Conservation (phyloP, 2,888 invertebrate genomes). For the Dolichomitus sp. region DNA sequence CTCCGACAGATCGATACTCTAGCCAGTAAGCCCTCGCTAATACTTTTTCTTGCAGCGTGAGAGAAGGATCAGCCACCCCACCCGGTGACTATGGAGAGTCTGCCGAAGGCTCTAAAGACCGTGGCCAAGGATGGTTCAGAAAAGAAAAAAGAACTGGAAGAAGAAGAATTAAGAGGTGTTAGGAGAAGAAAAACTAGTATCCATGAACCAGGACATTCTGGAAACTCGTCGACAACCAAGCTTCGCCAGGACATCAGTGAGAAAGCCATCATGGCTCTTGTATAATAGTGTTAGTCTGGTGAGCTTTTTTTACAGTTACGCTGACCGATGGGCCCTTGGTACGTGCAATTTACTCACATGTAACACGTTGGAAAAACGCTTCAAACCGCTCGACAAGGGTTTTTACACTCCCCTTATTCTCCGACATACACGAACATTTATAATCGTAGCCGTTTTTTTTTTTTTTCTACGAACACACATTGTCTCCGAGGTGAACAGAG, state of each 20-base stretch:
- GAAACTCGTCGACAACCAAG: conserved; percentile 10
- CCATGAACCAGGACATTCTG: conserved; percentile 16
- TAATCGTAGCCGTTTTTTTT: conserved; percentile 55
- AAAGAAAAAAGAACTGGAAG: conserved; percentile 17
- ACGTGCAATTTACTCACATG: conserved; percentile 31
- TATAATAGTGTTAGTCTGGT: conserved; percentile 16
- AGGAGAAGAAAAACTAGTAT: conserved; percentile 14
- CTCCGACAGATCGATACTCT: conserved; percentile 61
- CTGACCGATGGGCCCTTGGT: neutral
- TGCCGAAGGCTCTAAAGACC: conserved; percentile 48
- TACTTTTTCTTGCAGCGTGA: conserved; percentile 58
- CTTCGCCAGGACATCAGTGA: conserved; percentile 20
- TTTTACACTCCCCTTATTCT: conserved; percentile 9
- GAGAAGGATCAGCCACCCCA: conserved; percentile 55
- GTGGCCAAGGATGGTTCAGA: conserved; percentile 32
- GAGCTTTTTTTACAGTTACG: conserved; percentile 25
- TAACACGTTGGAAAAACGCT: conserved; percentile 45
- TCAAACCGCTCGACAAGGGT: conserved; percentile 27
- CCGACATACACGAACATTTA: conserved; percentile 58
- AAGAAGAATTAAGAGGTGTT: conserved; percentile 43
- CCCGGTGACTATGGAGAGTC: conserved; percentile 32
- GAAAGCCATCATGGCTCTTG: conserved; percentile 26
- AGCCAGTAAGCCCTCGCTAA: conserved; percentile 63
- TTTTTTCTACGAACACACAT: conserved; percentile 40
- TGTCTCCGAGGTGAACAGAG: conserved; percentile 52